phyloP scores from a whole-genome alignment of 2,113 vertebrate genomes.

The Aptenodytes patagonicus region DNA sequence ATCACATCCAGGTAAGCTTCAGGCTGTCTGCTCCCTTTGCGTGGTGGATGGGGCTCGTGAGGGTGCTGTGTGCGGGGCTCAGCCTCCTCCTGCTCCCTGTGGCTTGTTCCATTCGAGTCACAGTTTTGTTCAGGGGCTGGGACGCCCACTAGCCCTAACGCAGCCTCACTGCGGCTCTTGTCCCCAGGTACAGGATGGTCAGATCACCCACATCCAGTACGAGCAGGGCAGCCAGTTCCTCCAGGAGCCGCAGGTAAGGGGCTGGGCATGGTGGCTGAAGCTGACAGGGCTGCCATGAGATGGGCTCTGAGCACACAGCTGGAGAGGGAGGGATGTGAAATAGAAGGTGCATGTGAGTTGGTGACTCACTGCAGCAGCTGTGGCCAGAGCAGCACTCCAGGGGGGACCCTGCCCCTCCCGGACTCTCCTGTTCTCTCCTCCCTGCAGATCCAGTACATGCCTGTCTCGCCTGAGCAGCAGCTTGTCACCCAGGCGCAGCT shows the following conservation, averaged over 20 bases:
- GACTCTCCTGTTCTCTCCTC: neutral
- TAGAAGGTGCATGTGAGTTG: neutral
- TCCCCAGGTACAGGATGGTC: conserved; percentile 89
- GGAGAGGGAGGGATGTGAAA: neutral
- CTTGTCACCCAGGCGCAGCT: conserved; percentile 87
- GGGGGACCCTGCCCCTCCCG: neutral
- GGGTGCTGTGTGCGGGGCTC: fast-evolving
- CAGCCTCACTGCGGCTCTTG: neutral
- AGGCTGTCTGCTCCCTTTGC: neutral
- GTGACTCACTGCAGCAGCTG: neutral
- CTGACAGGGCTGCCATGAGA: fast-evolving
- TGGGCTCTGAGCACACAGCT: neutral
- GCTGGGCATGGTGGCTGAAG: neutral
- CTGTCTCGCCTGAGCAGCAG: conserved; percentile 87
- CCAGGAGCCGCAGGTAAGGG: conserved; percentile 86
- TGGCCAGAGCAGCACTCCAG: neutral
- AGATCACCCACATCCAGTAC: conserved; percentile 94
- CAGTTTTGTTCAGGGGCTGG: neutral
- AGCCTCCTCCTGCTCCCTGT: neutral
- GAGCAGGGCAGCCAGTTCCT: conserved; percentile 87
- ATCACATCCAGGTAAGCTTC: conserved; percentile 90
- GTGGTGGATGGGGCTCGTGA: fast-evolving
- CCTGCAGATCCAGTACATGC: conserved; percentile 91
- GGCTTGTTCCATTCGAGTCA: fast-evolving
- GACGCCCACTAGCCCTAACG: fast-evolving